Conservation (phyloP, 2,888 invertebrate genomes). For the Cheilosia soror region DNA sequence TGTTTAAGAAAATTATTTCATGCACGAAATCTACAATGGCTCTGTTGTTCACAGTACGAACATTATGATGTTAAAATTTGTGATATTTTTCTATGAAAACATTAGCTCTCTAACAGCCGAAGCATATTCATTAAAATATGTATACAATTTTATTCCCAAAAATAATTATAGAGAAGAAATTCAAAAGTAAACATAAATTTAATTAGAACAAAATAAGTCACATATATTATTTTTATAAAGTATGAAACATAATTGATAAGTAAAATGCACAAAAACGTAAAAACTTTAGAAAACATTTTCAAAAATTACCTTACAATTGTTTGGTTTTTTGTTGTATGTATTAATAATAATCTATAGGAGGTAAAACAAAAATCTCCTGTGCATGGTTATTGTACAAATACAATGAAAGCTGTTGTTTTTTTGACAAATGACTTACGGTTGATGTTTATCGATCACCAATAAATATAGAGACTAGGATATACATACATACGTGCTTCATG, state of each 20-base stretch:
- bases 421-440: not conserved
- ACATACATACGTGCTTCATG: constrained; percentile 46
- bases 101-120: constrained; percentile 34
- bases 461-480: constrained; percentile 2
- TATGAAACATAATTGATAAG: constrained; percentile 7
- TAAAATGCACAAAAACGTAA: constrained; percentile 16
- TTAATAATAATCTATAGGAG: constrained; percentile 1
- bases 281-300: not conserved
- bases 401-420: constrained; percentile 35
- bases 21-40: constrained; percentile 40
- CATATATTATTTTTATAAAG: constrained; percentile 5
- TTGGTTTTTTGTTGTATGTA: not conserved
- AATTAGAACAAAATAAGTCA: constrained; percentile 17
- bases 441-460: constrained; percentile 13
- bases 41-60: not conserved
- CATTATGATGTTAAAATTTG: not conserved
- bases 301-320: constrained; percentile 25
- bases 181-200: constrained; percentile 6
- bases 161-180: constrained; percentile 1
- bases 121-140: not conserved
- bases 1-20: constrained; percentile 25
- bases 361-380: constrained; percentile 18
- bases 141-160: constrained; percentile 11
- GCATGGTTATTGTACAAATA: constrained; percentile 44
- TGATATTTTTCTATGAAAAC: not conserved